phyloP scores from a whole-genome alignment of 2,888 invertebrate genomes.

The Hecatera dysodea region DNA sequence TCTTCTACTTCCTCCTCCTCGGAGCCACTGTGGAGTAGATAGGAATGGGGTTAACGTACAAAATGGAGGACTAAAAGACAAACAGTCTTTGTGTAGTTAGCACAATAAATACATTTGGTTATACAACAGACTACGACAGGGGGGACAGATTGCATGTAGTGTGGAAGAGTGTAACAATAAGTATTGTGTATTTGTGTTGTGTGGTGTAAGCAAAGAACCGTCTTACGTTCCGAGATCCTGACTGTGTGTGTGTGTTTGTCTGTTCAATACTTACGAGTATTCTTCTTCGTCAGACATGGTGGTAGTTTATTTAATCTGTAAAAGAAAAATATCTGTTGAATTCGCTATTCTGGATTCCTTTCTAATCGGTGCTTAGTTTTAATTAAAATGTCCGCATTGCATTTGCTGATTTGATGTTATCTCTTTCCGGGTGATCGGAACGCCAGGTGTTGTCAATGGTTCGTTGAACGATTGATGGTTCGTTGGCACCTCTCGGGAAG shows the following conservation, averaged over 20 bases:
- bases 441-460: conserved; percentile 30
- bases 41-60: conserved; percentile 65
- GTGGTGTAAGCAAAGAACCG: conserved; percentile 45
- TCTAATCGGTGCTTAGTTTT: not conserved
- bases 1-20: conserved; percentile 95
- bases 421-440: conserved; percentile 5
- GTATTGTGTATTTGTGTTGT: conserved; percentile 41
- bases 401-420: conserved; percentile 4
- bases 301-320: conserved; percentile 89
- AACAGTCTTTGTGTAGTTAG: conserved; percentile 56
- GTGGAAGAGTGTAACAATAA: conserved; percentile 36
- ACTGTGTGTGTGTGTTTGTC: conserved; percentile 24
- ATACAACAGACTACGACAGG: conserved; percentile 38
- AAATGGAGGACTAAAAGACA: conserved; percentile 50
- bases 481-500: conserved; percentile 39
- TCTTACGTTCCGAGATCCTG: conserved; percentile 54
- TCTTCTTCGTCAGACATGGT: conserved; percentile 99
- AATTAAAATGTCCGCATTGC: not conserved
- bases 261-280: conserved; percentile 95
- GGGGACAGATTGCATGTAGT: conserved; percentile 48
- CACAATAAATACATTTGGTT: conserved; percentile 48
- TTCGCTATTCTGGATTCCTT: conserved; percentile 3
- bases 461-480: conserved; percentile 57
- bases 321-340: conserved; percentile 72
- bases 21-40: conserved; percentile 88